Evolutionary conservation across 2,888 invertebrate species (phyloP).

Genomic region (Eulithis testata): DNA sequence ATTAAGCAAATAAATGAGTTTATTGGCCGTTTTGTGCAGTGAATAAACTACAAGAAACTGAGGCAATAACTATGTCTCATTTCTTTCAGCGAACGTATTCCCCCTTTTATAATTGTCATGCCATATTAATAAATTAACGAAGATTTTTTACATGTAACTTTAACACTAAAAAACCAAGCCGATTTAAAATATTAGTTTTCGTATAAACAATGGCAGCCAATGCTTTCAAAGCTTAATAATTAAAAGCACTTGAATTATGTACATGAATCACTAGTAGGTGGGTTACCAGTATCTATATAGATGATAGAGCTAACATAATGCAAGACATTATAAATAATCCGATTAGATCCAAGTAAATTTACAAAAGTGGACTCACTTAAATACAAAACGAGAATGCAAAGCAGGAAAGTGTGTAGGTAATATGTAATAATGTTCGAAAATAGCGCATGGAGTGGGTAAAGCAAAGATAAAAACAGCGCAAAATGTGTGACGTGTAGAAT

Average conservation of each 20-base stretch:
- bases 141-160: no score
- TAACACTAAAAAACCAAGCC: no score
- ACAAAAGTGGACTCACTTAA: background rate
- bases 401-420: background rate
- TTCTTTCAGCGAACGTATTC: slow-evolving; percentile 4
- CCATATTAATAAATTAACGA: background rate
- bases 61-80: slow-evolving; percentile 10
- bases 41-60: slow-evolving; percentile 10
- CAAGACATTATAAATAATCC: background rate
- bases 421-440: slow-evolving; percentile 27
- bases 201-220: no score
- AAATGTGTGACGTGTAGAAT: slow-evolving; percentile 70
- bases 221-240: no score
- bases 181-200: no score
- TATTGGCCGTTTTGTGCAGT: slow-evolving; percentile 15
- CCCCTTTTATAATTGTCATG: background rate
- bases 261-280: no score
- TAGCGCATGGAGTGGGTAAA: slow-evolving; percentile 44
- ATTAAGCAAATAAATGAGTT: slow-evolving; percentile 20
- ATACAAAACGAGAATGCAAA: slow-evolving; percentile 2
- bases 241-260: no score
- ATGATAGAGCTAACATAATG: no score
- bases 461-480: slow-evolving; percentile 58
- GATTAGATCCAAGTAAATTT: background rate
- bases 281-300: no score